Percentiles rank a stretch among this genome's conserved stretches.
These are phyloP conservation scores for Rissa tridactyla DNA, from an alignment of 2,113 vertebrate species.

Conservation along the genomic window DNA sequence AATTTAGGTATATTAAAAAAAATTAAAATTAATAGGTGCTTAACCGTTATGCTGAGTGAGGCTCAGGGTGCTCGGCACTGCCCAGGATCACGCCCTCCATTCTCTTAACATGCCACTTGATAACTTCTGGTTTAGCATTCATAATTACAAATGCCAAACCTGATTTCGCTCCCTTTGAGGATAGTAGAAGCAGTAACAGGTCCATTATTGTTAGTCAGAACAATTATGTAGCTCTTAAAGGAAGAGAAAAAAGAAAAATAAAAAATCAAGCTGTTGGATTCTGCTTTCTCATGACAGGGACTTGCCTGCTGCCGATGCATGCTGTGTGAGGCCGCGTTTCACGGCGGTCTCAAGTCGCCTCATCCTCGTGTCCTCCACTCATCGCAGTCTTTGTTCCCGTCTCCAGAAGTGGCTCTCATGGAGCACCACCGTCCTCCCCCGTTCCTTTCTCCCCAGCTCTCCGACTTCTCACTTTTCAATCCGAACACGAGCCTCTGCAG, in stretches of 20 bases:
- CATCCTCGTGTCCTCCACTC: not conserved
- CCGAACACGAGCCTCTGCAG: rapidly evolving
- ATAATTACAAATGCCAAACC: conserved; percentile 52
- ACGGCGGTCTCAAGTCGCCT: not conserved
- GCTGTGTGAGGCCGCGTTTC: not conserved
- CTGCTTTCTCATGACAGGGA: not conserved
- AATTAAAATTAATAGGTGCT: not conserved
- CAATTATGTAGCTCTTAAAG: conserved; percentile 4
- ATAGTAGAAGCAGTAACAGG: not conserved
- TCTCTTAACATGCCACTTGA: not conserved
- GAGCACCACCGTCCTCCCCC: not conserved
- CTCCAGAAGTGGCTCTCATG: not conserved
- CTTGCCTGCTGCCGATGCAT: rapidly evolving
- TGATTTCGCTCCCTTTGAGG: conserved; percentile 36
- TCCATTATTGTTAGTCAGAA: conserved; percentile 41
- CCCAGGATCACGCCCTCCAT: not conserved
- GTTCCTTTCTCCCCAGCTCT: not conserved
- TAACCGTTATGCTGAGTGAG: not conserved
- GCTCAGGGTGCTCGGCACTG: not conserved
- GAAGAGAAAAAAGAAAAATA: not conserved
- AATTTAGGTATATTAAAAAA: not conserved
- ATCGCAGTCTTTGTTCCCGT: not conserved
- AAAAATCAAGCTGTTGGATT: not conserved
- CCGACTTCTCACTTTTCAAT: not conserved
- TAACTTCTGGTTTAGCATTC: not conserved